Evolutionary conservation across 2,113 vertebrate species (phyloP).

Genomic region (Rhabdornis inornatus): DNA sequence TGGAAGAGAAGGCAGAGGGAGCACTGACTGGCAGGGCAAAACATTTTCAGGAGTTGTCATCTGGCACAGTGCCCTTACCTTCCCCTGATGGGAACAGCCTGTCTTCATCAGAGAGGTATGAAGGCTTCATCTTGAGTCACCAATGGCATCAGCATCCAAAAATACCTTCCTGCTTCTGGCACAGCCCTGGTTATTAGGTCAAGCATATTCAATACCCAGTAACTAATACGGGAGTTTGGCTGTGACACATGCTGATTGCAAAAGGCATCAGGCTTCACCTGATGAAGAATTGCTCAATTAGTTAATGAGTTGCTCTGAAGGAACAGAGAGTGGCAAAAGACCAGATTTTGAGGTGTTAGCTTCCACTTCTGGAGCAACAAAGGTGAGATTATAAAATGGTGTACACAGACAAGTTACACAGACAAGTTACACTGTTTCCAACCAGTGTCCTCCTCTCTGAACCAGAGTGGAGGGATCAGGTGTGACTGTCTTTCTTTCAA

Average conservation of each 20-base stretch:
- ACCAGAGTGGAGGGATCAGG: not conserved
- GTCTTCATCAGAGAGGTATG: not conserved
- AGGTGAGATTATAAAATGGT: not conserved
- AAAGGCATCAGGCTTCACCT: not conserved
- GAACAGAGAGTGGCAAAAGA: not conserved
- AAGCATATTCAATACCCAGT: not conserved
- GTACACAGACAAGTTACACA: fast-evolving
- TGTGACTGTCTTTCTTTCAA: not conserved
- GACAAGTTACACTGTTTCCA: not conserved
- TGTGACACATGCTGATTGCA: not conserved
- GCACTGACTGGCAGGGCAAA: not conserved
- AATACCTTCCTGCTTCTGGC: not conserved
- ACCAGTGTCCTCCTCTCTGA: not conserved
- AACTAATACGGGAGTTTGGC: not conserved
- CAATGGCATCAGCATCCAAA: not conserved
- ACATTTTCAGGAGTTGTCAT: not conserved
- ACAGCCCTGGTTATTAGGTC: not conserved
- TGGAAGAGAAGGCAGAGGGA: not conserved
- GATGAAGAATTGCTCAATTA: not conserved
- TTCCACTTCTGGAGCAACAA: not conserved
- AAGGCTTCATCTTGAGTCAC: not conserved
- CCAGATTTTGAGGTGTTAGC: not conserved
- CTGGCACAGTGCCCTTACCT: not conserved
- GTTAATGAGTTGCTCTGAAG: not conserved
- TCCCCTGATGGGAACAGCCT: not conserved